phyloP scores from a whole-genome alignment of 2,888 invertebrate species.

The Mesochorus sp. region DNA sequence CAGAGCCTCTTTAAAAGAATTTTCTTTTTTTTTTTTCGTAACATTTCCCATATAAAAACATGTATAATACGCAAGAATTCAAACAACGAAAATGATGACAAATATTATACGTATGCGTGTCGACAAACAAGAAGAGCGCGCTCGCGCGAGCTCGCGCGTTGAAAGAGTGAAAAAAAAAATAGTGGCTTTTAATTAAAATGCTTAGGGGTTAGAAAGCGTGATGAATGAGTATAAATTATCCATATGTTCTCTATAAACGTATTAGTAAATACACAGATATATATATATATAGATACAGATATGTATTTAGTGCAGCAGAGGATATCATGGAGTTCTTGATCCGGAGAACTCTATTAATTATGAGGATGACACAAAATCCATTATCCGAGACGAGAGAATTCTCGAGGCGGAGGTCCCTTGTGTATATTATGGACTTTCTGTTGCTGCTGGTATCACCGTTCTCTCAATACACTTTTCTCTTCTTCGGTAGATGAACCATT shows the following conservation, averaged over 20 bases:
- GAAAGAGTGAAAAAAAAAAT: slow-evolving; percentile 69
- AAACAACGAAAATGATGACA: too few relatives aligned
- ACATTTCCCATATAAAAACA: too few relatives aligned
- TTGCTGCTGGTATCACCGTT: background rate
- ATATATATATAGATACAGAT: slow-evolving; percentile 25
- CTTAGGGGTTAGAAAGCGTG: slow-evolving; percentile 81
- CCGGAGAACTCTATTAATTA: slow-evolving; percentile 81
- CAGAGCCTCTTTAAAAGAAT: too few relatives aligned
- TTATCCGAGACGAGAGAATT: slow-evolving; percentile 73
- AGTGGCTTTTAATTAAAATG: slow-evolving; percentile 81
- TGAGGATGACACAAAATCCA: slow-evolving; percentile 81
- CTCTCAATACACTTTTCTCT: slow-evolving; percentile 31
- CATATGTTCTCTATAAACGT: slow-evolving; percentile 58
- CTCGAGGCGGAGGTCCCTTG: slow-evolving; percentile 67
- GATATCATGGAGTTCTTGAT: slow-evolving; percentile 43
- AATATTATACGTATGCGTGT: too few relatives aligned
- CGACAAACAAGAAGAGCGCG: slow-evolving; percentile 23
- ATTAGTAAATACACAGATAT: background rate
- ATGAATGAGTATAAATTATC: slow-evolving; percentile 79
- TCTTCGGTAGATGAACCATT: slow-evolving; percentile 41
- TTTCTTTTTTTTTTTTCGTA: too few relatives aligned
- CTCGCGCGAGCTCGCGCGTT: slow-evolving; percentile 27
- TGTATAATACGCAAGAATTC: too few relatives aligned
- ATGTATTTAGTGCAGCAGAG: slow-evolving; percentile 27
- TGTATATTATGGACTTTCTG: background rate